Conservation (phyloP, 35 echinoderm and acorn worm species). For the Holothuria glaberrima region DNA sequence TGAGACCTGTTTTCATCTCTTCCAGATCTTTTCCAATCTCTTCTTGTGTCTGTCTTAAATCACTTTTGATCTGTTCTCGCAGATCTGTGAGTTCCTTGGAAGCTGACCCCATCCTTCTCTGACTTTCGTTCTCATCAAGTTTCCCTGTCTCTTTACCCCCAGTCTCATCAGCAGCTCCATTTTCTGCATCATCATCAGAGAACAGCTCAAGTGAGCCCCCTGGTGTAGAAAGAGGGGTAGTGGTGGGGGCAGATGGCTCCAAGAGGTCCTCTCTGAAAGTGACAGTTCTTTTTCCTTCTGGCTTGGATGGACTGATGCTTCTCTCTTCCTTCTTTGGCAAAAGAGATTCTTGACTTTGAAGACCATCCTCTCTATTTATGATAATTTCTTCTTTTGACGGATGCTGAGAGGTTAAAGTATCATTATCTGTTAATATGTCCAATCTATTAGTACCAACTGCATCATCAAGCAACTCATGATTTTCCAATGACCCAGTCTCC, state of each 20-base stretch:
- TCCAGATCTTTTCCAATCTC: conserved; percentile 51
- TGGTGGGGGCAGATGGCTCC: conserved; percentile 57
- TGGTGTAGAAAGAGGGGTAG: conserved; percentile 67
- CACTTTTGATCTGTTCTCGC: conserved; percentile 72
- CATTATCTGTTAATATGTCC: not conserved
- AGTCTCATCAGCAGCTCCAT: not conserved
- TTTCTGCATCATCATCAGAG: conserved; percentile 17
- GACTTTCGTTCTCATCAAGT: not conserved
- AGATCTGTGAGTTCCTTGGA: conserved; percentile 52
- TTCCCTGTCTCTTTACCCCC: not conserved
- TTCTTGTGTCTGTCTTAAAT: conserved; percentile 69
- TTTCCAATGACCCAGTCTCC: not conserved
- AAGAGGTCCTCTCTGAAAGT: conserved; percentile 71
- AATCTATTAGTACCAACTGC: not conserved
- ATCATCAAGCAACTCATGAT: not conserved
- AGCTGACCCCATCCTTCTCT: conserved; percentile 6
- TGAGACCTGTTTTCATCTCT: not conserved
- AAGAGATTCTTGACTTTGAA: conserved; percentile 12
- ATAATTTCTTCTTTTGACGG: conserved; percentile 48
- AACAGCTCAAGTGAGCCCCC: conserved; percentile 43
- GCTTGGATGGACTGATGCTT: not conserved
- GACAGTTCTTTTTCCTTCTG: conserved; percentile 60
- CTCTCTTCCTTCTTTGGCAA: conserved; percentile 5
- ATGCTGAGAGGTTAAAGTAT: not conserved
- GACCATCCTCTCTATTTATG: conserved; percentile 80